These are phyloP conservation scores for Chrysina gloriosa DNA, from an alignment of 2,888 invertebrate genomes.

Conservation along the genomic window DNA sequence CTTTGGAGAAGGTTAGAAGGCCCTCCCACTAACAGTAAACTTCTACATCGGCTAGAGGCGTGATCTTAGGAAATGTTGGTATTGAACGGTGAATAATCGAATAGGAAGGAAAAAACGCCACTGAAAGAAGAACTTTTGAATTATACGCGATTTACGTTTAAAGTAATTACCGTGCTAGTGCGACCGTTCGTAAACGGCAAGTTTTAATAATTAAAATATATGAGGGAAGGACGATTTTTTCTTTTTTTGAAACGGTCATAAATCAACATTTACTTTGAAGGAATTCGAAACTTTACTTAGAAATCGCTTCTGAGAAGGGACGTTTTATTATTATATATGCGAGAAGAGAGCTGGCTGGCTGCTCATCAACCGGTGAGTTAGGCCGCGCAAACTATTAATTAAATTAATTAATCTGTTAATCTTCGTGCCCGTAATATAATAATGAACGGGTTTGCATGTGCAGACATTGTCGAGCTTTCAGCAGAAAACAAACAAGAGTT, in stretches of 20 bases:
- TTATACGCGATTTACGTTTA: slow-evolving; percentile 16
- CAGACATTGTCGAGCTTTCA: too few species aligned
- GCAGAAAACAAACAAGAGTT: too few species aligned
- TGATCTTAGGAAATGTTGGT: slow-evolving; percentile 27
- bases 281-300: too few species aligned
- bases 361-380: slow-evolving; percentile 2
- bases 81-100: slow-evolving; percentile 38
- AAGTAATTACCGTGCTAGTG: too few species aligned
- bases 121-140: slow-evolving; percentile 20
- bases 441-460: background rate
- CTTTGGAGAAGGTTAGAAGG: slow-evolving; percentile 46
- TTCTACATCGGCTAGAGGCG: slow-evolving; percentile 38
- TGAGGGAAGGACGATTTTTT: too few species aligned
- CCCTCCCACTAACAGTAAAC: slow-evolving; percentile 49
- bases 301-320: too few species aligned
- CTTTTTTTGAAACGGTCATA: too few species aligned
- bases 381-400: slow-evolving; percentile 23
- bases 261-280: too few species aligned
- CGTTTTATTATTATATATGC: too few species aligned
- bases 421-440: background rate
- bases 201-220: too few species aligned
- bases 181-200: too few species aligned
- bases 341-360: too few species aligned
- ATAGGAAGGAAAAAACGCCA: slow-evolving; percentile 11
- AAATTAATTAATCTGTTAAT: slow-evolving; percentile 37